Evolutionary conservation across 2,113 vertebrate genomes (phyloP).

Genomic region (Hepsetus odoe): DNA sequence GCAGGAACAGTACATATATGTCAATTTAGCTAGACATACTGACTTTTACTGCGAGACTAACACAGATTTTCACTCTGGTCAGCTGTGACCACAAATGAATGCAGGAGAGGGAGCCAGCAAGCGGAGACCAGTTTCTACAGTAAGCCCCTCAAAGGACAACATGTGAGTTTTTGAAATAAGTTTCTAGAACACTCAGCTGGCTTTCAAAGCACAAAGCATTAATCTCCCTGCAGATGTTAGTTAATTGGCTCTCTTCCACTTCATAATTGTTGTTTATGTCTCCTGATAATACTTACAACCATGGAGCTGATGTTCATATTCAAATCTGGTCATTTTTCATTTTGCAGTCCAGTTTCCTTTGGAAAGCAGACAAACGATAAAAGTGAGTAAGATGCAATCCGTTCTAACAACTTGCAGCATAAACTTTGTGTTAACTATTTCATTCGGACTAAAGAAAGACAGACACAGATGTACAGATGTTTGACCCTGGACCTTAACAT

Average conservation of each 20-base stretch:
- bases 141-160: conserved; percentile 69
- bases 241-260: background rate
- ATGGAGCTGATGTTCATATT: background rate
- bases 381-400: conserved; percentile 37
- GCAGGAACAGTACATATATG: background rate
- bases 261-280: background rate
- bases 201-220: conserved; percentile 4
- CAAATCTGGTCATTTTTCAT: background rate
- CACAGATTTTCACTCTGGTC: conserved; percentile 23
- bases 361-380: conserved; percentile 66
- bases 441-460: background rate
- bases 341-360: conserved; percentile 60
- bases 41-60: conserved; percentile 22
- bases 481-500: background rate
- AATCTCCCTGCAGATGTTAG: background rate
- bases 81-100: conserved; percentile 57
- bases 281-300: conserved; percentile 9
- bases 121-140: conserved; percentile 66
- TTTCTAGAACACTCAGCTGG: background rate
- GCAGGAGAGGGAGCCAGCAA: conserved; percentile 50
- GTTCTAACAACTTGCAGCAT: background rate
- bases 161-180: conserved; percentile 49
- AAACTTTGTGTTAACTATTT: background rate
- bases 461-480: background rate
- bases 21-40: background rate